phyloP scores from a whole-genome alignment of 2,888 invertebrate genomes.

The Laothoe populi region DNA sequence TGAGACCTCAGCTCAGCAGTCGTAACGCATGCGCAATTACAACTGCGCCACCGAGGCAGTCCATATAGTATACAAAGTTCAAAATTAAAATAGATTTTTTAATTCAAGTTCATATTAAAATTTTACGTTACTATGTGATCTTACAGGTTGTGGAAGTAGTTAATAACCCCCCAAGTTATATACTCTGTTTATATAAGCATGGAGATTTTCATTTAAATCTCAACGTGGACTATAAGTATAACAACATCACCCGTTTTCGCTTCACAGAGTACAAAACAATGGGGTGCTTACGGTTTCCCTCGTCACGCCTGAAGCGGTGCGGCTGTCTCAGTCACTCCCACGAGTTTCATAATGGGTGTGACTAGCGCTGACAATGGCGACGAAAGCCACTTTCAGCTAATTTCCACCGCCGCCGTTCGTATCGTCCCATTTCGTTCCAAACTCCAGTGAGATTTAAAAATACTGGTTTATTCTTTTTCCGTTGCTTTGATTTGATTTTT shows the following conservation, averaged over 20 bases:
- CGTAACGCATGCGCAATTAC: too few species aligned
- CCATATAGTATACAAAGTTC: too few species aligned
- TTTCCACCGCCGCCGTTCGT: slow-evolving; percentile 72
- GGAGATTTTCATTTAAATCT: slow-evolving; percentile 67
- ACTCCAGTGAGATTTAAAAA: slow-evolving; percentile 50
- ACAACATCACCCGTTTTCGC: slow-evolving; percentile 60
- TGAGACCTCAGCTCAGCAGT: too few species aligned
- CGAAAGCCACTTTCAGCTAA: slow-evolving; percentile 80
- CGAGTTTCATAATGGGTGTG: slow-evolving; percentile 42
- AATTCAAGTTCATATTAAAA: too few species aligned
- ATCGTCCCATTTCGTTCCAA: slow-evolving; percentile 61
- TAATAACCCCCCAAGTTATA: slow-evolving; percentile 3
- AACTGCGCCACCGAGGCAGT: too few species aligned
- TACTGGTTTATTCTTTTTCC: slow-evolving; percentile 57
- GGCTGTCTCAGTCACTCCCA: slow-evolving; percentile 53
- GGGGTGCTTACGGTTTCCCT: slow-evolving; percentile 79
- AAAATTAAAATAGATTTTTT: too few species aligned
- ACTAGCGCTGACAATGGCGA: slow-evolving; percentile 50
- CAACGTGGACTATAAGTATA: slow-evolving; percentile 36
- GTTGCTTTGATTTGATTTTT: slow-evolving; percentile 23
- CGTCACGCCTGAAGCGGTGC: slow-evolving; percentile 74
- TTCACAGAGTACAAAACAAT: slow-evolving; percentile 78
- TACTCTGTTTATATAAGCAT: slow-evolving; percentile 35
- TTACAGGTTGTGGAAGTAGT: too few species aligned
- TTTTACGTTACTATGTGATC: too few species aligned